Conservation (phyloP, 2,888 invertebrate species). For the Tribolium freemani region DNA sequence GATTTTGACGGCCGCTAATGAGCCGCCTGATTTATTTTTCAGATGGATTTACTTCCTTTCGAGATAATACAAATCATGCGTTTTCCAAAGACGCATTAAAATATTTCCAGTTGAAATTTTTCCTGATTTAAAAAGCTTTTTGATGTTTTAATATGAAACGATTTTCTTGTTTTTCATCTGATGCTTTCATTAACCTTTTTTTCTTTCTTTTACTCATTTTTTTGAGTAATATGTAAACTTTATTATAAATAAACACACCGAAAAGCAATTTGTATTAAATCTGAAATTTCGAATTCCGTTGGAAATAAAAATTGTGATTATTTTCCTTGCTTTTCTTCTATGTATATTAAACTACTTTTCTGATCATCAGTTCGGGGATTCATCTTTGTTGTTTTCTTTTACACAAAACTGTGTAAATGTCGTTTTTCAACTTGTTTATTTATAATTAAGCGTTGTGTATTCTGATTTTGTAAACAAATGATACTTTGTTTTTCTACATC, state of each 20-base stretch:
- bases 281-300: too few relatives aligned
- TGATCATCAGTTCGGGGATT: background rate
- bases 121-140: constrained; percentile 16
- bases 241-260: too few relatives aligned
- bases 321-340: too few relatives aligned
- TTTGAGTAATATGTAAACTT: background rate
- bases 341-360: too few relatives aligned
- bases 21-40: constrained; percentile 21
- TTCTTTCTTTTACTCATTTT: background rate
- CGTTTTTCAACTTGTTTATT: constrained; percentile 4
- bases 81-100: constrained; percentile 4
- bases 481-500: constrained; percentile 2
- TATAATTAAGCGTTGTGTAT: constrained; percentile 7
- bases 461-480: constrained; percentile 6
- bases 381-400: background rate
- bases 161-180: constrained; percentile 9
- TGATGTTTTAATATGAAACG: constrained; percentile 17
- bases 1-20: constrained; percentile 16
- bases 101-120: constrained; percentile 16
- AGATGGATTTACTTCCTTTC: background rate
- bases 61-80: constrained; percentile 9
- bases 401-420: background rate
- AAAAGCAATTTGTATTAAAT: too few relatives aligned
- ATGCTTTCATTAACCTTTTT: constrained; percentile 27
- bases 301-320: too few relatives aligned